These are phyloP conservation scores for Drosophila bunnanda DNA, from an alignment of 2,888 invertebrate genomes.

Conservation along the genomic window DNA sequence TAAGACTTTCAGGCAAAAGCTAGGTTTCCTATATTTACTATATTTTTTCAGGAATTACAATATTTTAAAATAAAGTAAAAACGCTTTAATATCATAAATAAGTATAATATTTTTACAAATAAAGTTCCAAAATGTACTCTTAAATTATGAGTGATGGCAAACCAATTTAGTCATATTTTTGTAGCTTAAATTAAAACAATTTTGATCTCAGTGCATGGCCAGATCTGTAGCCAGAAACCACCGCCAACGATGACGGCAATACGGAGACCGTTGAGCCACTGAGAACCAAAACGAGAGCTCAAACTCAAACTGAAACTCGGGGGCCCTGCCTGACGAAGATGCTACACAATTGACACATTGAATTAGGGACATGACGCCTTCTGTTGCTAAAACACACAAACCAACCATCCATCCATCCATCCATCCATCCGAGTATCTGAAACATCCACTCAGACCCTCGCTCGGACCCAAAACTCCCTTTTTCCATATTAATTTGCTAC, in stretches of 20 bases:
- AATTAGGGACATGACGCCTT: conserved; percentile 76
- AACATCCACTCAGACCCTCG: conserved; percentile 28
- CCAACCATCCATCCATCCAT: too few relatives aligned
- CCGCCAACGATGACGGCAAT: conserved; percentile 29
- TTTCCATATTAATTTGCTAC: conserved; percentile 19
- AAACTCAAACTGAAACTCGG: conserved; percentile 37
- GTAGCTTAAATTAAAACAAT: not conserved
- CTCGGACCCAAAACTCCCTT: conserved; percentile 6
- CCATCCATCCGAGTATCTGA: conserved; percentile 16
- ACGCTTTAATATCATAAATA: too few relatives aligned
- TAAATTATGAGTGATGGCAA: not conserved
- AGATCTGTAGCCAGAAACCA: conserved; percentile 22
- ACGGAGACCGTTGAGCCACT: conserved; percentile 24
- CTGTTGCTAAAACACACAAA: conserved; percentile 56
- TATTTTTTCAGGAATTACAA: too few relatives aligned
- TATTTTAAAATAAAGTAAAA: too few relatives aligned
- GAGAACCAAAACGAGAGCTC: conserved; percentile 25
- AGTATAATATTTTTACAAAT: too few relatives aligned
- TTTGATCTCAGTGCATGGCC: conserved; percentile 8
- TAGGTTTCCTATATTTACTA: too few relatives aligned
- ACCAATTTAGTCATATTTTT: not conserved
- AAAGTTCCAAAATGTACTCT: too few relatives aligned
- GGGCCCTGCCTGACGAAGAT: conserved; percentile 51
- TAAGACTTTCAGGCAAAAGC: too few relatives aligned
- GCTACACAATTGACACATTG: conserved; percentile 75